Evolutionary conservation across 2,888 invertebrate genomes (phyloP).

Genomic region (Fissipunctia ypsillon): DNA sequence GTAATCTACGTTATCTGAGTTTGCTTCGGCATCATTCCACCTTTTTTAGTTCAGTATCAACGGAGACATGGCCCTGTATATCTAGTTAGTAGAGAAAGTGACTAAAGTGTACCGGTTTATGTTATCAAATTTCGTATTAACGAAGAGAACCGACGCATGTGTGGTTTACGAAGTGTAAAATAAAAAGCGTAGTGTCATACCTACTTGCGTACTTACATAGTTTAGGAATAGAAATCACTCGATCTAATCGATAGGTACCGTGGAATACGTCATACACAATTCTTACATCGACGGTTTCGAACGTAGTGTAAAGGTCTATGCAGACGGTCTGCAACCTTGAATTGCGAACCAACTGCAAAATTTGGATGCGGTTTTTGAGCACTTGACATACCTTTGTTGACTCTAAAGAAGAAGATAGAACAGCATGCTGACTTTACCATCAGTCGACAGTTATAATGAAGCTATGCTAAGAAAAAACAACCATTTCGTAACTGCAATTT

Average conservation of each 20-base stretch:
- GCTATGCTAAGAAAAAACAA: background rate
- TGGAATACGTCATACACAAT: background rate
- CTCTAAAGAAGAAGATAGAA: background rate
- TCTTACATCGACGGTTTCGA: background rate
- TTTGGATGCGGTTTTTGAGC: background rate
- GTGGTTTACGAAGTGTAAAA: slow-evolving; percentile 14
- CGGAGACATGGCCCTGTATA: slow-evolving; percentile 50
- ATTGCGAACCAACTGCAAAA: background rate
- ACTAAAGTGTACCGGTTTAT: background rate
- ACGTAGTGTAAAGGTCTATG: background rate
- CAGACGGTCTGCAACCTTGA: background rate
- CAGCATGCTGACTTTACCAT: background rate
- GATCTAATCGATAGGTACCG: background rate
- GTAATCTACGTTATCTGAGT: slow-evolving; percentile 48
- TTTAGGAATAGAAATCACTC: slow-evolving; percentile 1
- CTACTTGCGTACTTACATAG: background rate
- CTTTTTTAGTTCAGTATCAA: slow-evolving; percentile 40
- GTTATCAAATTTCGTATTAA: background rate
- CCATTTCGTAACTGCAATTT: background rate
- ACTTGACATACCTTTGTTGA: background rate
- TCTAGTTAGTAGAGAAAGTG: slow-evolving; percentile 52
- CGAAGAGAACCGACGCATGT: background rate
- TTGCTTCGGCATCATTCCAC: slow-evolving; percentile 23
- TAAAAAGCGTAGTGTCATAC: background rate
- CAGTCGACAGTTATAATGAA: background rate